phyloP scores from a whole-genome alignment of 2,888 invertebrate genomes.

The Macrophya alboannulata region DNA sequence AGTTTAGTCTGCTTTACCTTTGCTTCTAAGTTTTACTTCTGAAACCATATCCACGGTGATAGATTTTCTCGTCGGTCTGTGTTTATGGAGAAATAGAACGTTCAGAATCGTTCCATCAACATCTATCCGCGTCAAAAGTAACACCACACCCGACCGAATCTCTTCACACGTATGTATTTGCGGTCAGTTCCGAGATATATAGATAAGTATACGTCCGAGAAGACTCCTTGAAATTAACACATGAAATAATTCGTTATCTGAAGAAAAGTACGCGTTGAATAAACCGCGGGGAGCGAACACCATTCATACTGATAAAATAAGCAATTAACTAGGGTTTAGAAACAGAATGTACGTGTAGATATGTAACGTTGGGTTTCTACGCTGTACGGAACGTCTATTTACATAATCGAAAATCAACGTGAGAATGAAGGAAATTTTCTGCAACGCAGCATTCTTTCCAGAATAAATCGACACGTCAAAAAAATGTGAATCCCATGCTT shows the following conservation, averaged over 20 bases:
- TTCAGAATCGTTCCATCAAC: neutral
- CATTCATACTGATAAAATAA: too few relatives aligned
- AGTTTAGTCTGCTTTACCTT: neutral
- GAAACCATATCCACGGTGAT: neutral
- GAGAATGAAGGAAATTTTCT: too few relatives aligned
- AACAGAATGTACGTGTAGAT: too few relatives aligned
- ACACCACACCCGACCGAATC: neutral
- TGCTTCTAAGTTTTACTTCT: neutral
- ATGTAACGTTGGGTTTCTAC: too few relatives aligned
- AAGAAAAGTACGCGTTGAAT: neutral
- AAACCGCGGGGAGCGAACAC: too few relatives aligned
- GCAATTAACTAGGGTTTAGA: too few relatives aligned
- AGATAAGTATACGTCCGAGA: neutral
- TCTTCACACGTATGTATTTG: neutral
- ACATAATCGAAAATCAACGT: too few relatives aligned
- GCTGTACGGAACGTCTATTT: too few relatives aligned
- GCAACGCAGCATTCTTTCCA: too few relatives aligned
- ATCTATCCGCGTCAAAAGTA: neutral
- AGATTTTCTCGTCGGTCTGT: neutral
- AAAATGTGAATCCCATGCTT: too few relatives aligned
- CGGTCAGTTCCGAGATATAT: neutral
- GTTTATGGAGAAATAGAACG: neutral
- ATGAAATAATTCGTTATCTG: neutral
- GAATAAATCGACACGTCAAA: too few relatives aligned
- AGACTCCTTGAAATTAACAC: neutral